Base-by-base conservation (phyloP, 2,888 invertebrate genomes). In the Erannis defoliaria region DNA sequence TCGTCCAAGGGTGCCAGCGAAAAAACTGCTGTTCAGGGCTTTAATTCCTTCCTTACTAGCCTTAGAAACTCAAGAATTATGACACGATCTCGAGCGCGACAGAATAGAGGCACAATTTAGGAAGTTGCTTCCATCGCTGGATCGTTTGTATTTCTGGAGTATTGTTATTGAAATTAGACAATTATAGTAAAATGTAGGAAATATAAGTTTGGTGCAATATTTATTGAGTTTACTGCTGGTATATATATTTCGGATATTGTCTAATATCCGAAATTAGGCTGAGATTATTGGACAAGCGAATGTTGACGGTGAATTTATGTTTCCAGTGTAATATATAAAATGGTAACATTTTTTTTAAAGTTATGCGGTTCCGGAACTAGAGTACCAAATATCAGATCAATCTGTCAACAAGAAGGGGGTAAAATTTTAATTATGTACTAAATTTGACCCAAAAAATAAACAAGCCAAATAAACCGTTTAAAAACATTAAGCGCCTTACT, bases 121-220 rank as follows among this genome's bases (percentile, higher is more conserved):
- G 21, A 10, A 19, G 23, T 19, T 23, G 2, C 46, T 38, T 38
- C 38, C 29, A 29, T 31, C 23, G 46, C 8, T 45, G 5, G 26
- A 10, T 29, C 38, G 37, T 46, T 48, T 40, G 9, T 9, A 31
- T 16, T 33, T 33, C 33, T 18, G 14, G 21, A 8, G 18, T 18
- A 42, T 54, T 59, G 53, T 54, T 33, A 59, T 53, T 59, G 18
- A 54, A 48, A 64, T 59, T 35, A 58, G 46, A 6, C 35, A 29
- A 53, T 48, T 48, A 12, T 5, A 38, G 12, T 38, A 33, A 51
- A 59, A 53, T 19, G 31, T 12, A 16, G 12, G n/a, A 12, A 8
- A 31, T 42, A 12, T 42, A 42, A 38, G 3, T 38, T 19, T 18
- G 3, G 26, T 16, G 6, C 26, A 16, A 26, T 26, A 29, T 26